These are phyloP conservation scores for Eristalis tenax DNA, from an alignment of 2,888 invertebrate genomes.

Conservation along the genomic window DNA sequence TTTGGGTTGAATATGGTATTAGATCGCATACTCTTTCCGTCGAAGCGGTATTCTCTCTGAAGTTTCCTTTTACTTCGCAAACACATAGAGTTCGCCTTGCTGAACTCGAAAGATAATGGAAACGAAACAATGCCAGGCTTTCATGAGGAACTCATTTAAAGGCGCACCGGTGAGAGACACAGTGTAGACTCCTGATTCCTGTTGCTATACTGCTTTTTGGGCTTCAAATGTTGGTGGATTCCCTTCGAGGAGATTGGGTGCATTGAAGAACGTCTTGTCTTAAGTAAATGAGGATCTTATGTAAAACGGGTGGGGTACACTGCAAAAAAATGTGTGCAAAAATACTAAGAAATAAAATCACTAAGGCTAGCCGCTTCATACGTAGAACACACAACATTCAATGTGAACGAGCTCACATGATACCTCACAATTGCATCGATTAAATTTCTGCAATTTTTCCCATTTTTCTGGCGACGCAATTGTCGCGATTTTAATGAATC, in stretches of 20 bases:
- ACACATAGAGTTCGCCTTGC: conserved; percentile 25
- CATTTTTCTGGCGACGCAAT: no score
- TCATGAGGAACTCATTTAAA: conserved; percentile 50
- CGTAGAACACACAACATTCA: no score
- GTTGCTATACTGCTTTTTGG: conserved; percentile 19
- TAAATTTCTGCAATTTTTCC: no score
- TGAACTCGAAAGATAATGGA: conserved; percentile 44
- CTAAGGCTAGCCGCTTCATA: no score
- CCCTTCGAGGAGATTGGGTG: background rate
- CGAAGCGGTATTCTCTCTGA: conserved; percentile 62
- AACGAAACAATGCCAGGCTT: conserved; percentile 47
- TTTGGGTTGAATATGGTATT: conserved; percentile 70
- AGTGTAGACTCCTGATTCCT: background rate
- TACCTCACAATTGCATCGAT: no score
- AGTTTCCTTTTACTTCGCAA: conserved; percentile 55
- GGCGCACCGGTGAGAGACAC: background rate
- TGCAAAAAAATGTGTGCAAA: background rate
- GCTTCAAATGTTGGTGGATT: conserved; percentile 9
- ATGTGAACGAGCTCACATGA: no score
- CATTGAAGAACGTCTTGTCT: background rate
- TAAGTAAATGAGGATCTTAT: conserved; percentile 19
- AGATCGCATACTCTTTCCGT: conserved; percentile 51
- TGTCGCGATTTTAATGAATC: no score
- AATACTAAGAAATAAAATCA: background rate
- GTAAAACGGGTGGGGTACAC: conserved; percentile 16